A percentile compares a stretch with the other conserved stretches of the same genome.
phyloP scores from a whole-genome alignment of 2,888 invertebrate species.

The Arge pagana region DNA sequence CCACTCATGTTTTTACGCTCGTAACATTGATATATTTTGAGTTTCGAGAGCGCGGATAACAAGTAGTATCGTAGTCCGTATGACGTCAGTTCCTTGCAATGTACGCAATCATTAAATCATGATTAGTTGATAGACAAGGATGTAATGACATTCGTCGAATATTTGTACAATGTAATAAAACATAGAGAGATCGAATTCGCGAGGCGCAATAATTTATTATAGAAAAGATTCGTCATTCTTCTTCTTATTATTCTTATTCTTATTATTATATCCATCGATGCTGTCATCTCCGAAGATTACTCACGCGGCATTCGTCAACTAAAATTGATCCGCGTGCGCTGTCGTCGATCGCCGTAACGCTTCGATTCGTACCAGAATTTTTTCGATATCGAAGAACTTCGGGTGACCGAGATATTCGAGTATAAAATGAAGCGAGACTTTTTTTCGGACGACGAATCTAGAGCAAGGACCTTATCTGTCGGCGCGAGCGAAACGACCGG shows the following conservation, averaged over 20 bases:
- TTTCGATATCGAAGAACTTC: too few relatives aligned
- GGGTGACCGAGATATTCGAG: too few relatives aligned
- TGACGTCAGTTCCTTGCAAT: constrained; percentile 2
- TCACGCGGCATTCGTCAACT: not conserved
- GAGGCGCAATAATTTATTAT: not conserved
- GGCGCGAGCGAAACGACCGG: too few relatives aligned
- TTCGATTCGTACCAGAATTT: too few relatives aligned
- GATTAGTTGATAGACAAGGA: constrained; percentile 5
- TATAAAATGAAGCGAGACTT: too few relatives aligned
- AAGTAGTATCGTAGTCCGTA: not conserved
- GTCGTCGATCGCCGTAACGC: not conserved
- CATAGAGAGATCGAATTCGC: too few relatives aligned
- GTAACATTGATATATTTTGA: too few relatives aligned
- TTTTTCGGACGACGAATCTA: too few relatives aligned
- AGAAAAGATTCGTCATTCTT: not conserved
- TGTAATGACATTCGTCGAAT: not conserved
- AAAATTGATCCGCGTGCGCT: too few relatives aligned
- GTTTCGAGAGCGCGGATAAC: too few relatives aligned
- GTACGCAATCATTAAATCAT: constrained; percentile 6
- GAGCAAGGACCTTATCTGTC: too few relatives aligned
- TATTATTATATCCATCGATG: constrained; percentile 6
- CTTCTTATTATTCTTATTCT: not conserved
- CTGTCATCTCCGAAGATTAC: not conserved
- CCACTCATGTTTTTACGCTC: not conserved
- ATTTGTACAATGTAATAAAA: too few relatives aligned